Evolutionary conservation across 2,113 vertebrate genomes (phyloP).

Genomic region (Lichenostomus cassidix): DNA sequence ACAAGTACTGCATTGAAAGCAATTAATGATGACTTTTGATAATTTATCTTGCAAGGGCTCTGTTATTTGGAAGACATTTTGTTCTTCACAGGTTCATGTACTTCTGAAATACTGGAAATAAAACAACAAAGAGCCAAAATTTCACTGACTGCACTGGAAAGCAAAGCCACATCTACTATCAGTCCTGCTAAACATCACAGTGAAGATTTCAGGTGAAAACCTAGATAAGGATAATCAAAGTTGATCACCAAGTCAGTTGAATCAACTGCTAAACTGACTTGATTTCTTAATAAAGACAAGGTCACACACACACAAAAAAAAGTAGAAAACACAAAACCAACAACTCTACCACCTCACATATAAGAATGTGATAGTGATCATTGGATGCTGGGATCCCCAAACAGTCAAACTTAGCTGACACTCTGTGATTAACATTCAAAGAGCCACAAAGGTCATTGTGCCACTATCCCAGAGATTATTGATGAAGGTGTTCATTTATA

Average conservation of each 20-base stretch:
- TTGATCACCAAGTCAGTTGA: neutral
- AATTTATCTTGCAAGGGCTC: neutral
- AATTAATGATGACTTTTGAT: neutral
- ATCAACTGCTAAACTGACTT: neutral
- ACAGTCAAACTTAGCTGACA: neutral
- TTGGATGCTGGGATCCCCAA: neutral
- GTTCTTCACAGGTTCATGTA: neutral
- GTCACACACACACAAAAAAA: neutral
- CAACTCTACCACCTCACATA: fast-evolving
- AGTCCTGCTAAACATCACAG: neutral
- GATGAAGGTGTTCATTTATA: neutral
- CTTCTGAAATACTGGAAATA: neutral
- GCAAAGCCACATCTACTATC: neutral
- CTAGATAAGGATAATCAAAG: neutral
- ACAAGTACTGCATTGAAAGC: neutral
- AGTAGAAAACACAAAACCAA: neutral
- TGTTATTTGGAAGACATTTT: neutral
- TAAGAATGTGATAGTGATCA: neutral
- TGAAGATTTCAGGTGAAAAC: neutral
- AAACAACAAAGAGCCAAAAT: neutral
- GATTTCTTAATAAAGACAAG: neutral
- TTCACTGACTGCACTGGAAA: neutral
- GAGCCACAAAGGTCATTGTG: neutral
- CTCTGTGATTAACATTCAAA: neutral
- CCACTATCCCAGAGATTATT: neutral